Evolutionary conservation across 2,113 vertebrate genomes (phyloP), one percentile per base, ranked within the genome.

Genomic region (Alectura lathami): DNA sequence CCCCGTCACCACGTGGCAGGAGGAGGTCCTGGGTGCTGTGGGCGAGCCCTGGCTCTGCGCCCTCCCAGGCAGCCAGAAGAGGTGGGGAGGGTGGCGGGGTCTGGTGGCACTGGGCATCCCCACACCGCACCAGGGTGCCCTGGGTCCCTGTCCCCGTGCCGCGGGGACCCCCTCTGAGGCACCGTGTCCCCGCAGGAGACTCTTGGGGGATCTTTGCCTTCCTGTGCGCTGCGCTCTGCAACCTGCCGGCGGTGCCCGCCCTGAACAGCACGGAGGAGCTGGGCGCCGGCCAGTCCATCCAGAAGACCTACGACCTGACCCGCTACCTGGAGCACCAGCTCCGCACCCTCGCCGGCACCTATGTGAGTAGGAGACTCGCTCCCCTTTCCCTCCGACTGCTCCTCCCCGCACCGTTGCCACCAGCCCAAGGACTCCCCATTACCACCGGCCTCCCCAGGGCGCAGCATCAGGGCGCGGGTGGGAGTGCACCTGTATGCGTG

Each of bases 301-400:
- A 99, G 95, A 99, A 99, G 96, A 99, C 99, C 20, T 99, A 99
- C 53, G 99, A 99, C 97, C 98, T 99, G 91, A 99, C 99, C 92
- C 99, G 99, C 89, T 99, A 99, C 97, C 98, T 99, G 98, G 99
- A 99, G 97, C 99, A 99, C 92, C 99, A 99, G 96, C 98, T 99
- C 85, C 99, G 99, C 91, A 98, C 99, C 93, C 98, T 99, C 96
- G 99, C 99, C 92, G 98, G 98, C 92, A 98, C 99, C 95, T 99
- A 99, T 38, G 99, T 99, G 97, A 99, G 99, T 86, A 69, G 34
- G 56, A 24, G 69, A 22, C 51, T 14, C 8, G 12, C 26, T 11
- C 56, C 8, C 6, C 59, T 24, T 22, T 6, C 14, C 75, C 36
- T 9, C 21, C 4, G n/a, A 21, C 20, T 56, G 59, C 24, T 32